Evolutionary conservation across 1,140 invertebrate species (phyloP), one percentile per base, ranked within the genome.

Genomic region (Odontomachus brunneus): DNA sequence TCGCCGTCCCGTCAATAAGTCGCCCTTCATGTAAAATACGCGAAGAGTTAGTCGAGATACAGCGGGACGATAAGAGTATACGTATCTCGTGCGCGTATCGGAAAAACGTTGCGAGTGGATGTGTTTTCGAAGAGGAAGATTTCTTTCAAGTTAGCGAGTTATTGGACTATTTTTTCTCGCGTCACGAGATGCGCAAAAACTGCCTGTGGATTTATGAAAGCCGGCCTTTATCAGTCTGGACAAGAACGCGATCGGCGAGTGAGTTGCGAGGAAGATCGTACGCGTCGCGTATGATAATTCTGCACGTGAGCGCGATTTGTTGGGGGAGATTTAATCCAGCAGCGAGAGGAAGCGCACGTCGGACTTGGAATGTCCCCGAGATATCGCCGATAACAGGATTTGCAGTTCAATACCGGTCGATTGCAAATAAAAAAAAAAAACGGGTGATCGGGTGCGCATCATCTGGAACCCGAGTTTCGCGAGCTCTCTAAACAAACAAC

Each of bases 251-350:
- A 38, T 2, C 38, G 24, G 19, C 53, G 33, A 44, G 9, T 11
- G n/a, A 29, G 38, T 59, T 17, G 17, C 26, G 24, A 17, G 26
- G 26, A 88, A 96, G 96, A 3, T n/a, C n/a, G n/a, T 97, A 96
- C 85, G 97, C 97, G 97, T 95, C 0, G 9, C 38, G 96, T 97
- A 82, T 96, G 95, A 33, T 96, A 97, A 65, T 95, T 95, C 85
- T 96, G 96, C 5, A 94, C 74, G 65, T 69, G 62, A 84, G 78
- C 44, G 65, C 59, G 66, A 82, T 75, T 74, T 85, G 75, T 84
- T 60, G 74, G 83, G 44, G 60, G 72, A 87, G 84, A 86, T 88
- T 84, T 72, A 66, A 76, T 44, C 53, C 17, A n/a, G n/a, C n/a
- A n/a, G 69, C 55, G 73, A 60, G 69, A 75, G 60, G 67, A 78